Evolutionary conservation across 1,140 invertebrate species (phyloP).

Genomic region (Papilio machaon): DNA sequence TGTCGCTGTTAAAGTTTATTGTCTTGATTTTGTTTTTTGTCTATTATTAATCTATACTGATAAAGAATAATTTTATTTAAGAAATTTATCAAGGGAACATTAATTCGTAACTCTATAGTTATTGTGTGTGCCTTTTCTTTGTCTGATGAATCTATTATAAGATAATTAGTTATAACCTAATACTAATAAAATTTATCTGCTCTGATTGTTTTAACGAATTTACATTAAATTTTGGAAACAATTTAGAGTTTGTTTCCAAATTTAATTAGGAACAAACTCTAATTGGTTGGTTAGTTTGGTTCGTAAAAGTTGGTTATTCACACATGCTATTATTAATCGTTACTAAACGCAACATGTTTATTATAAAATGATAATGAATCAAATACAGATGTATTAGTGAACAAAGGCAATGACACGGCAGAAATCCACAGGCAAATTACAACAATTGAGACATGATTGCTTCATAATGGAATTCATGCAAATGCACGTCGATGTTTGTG

Average conservation of each 20-base stretch:
- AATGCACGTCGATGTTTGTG: slow-evolving; percentile 6
- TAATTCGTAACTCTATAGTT: too few relatives aligned
- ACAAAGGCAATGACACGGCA: slow-evolving; percentile 35
- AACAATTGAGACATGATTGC: slow-evolving; percentile 37
- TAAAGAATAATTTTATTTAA: neutral
- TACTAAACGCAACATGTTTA: neutral
- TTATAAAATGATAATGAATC: slow-evolving; percentile 18
- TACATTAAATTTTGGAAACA: neutral
- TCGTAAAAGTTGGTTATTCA: neutral
- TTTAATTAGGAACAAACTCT: neutral
- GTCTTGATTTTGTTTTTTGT: neutral
- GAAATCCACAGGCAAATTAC: slow-evolving; percentile 31
- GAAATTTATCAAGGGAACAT: too few relatives aligned
- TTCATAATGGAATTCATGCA: slow-evolving; percentile 36
- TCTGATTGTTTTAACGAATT: neutral
- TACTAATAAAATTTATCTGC: neutral
- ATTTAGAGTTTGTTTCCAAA: neutral
- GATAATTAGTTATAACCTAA: too few relatives aligned
- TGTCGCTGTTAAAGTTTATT: slow-evolving; percentile 35
- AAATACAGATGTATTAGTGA: slow-evolving; percentile 15
- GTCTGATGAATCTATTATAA: too few relatives aligned
- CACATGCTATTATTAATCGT: neutral
- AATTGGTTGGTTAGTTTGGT: neutral
- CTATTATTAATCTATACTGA: neutral
- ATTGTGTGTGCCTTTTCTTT: too few relatives aligned